phyloP scores from a whole-genome alignment of 2,113 vertebrate species.

The Puntigrus tetrazona region DNA sequence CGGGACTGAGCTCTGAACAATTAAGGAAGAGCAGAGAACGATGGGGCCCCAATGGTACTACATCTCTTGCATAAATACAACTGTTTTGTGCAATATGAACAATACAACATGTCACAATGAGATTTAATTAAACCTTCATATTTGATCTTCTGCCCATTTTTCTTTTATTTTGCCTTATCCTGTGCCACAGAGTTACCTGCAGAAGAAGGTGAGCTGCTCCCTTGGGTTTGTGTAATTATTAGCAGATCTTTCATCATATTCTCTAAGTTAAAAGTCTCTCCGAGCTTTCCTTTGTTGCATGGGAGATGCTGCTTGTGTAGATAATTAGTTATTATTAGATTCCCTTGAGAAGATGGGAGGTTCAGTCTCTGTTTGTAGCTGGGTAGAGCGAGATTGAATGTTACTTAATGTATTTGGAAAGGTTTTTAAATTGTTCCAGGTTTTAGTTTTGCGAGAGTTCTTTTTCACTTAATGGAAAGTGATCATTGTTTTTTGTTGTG shows the following conservation, averaged over 20 bases:
- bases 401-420: background rate
- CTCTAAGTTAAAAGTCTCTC: slow-evolving; percentile 1
- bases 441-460: background rate
- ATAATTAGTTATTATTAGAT: slow-evolving; percentile 45
- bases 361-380: slow-evolving; percentile 6
- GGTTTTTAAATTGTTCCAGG: background rate
- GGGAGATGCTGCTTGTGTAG: slow-evolving; percentile 30
- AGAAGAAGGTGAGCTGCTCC: slow-evolving; percentile 73
- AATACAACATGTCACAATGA: background rate
- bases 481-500: background rate
- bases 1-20: slow-evolving; percentile 79
- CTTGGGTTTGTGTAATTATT: slow-evolving; percentile 15
- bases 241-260: slow-evolving; percentile 44
- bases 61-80: background rate
- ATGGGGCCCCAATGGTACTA: slow-evolving; percentile 78
- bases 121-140: background rate
- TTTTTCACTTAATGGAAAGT: slow-evolving; percentile 6
- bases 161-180: slow-evolving; percentile 21
- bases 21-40: slow-evolving; percentile 75
- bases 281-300: slow-evolving; percentile 25
- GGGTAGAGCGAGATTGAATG: slow-evolving; percentile 13
- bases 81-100: background rate
- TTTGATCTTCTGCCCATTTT: slow-evolving; percentile 20
- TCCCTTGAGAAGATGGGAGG: slow-evolving; percentile 19
- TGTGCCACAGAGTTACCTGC: slow-evolving; percentile 72